phyloP scores from a whole-genome alignment of 2,797 vertebrate genomes.

The Lithobates pipiens region DNA sequence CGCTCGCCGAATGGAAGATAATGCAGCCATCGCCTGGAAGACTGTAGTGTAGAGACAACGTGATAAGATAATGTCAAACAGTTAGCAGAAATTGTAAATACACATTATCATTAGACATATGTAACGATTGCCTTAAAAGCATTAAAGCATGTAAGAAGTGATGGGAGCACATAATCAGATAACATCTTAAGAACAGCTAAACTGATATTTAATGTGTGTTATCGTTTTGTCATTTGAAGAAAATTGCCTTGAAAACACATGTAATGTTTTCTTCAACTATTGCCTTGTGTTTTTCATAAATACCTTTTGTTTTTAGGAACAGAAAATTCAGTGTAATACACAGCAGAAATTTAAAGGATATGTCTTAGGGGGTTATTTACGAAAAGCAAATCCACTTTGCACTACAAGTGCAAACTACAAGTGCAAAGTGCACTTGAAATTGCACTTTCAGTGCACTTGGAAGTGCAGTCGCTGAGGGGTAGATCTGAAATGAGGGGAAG shows the following conservation, averaged over 20 bases:
- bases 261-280: neutral
- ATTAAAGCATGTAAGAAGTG: neutral
- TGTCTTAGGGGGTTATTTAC: too few species aligned
- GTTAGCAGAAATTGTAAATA: neutral
- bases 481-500: too few species aligned
- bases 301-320: neutral
- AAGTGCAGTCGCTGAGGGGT: too few species aligned
- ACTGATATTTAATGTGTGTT: neutral
- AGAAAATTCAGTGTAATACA: neutral
- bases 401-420: too few species aligned
- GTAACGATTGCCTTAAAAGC: neutral
- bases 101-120: neutral
- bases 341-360: neutral
- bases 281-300: neutral
- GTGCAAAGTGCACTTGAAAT: too few species aligned
- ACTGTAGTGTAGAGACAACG: neutral
- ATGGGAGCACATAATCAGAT: neutral
- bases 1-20: neutral
- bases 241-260: neutral
- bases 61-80: constrained; percentile 20
- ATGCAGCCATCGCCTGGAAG: neutral
- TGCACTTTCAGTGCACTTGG: too few species aligned
- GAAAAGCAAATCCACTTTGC: too few species aligned
- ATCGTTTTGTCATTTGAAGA: neutral
- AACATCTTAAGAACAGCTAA: neutral